A percentile compares a stretch with the other conserved stretches of the same genome.
These are phyloP conservation scores for Apogon talboti DNA, from an alignment of 2,797 vertebrate genomes.

Conservation along the genomic window DNA sequence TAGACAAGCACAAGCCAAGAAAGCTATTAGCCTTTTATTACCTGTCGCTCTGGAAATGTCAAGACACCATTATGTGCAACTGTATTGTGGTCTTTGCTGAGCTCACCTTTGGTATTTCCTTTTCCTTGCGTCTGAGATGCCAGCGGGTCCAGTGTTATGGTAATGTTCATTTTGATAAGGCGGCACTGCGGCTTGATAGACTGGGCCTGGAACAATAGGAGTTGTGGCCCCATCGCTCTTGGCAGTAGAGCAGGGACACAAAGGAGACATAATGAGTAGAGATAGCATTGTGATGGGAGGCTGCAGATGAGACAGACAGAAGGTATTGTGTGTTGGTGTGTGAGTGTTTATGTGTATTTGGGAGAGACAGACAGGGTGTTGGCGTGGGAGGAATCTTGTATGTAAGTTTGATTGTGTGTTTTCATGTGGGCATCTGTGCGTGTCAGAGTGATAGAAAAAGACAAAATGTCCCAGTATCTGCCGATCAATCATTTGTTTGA, in stretches of 20 bases:
- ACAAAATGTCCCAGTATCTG: conserved; percentile 34
- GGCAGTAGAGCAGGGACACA: conserved; percentile 66
- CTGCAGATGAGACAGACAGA: conserved; percentile 49
- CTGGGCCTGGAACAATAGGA: conserved; percentile 64
- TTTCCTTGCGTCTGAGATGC: conserved; percentile 44
- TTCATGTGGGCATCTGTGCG: conserved; percentile 40
- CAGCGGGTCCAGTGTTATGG: conserved; percentile 70
- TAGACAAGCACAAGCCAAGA: conserved; percentile 22
- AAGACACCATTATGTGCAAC: conserved; percentile 61
- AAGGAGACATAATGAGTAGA: conserved; percentile 78
- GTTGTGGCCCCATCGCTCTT: conserved; percentile 53
- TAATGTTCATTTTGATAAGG: conserved; percentile 78
- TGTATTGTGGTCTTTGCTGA: conserved; percentile 55
- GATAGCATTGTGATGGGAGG: conserved; percentile 69
- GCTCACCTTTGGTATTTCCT: conserved; percentile 75
- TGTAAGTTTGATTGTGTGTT: conserved; percentile 38
- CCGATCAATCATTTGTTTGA: conserved; percentile 49
- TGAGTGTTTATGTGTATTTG: conserved; percentile 9
- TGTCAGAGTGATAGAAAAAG: conserved; percentile 31
- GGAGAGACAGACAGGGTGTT: conserved; percentile 7
- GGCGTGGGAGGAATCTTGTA: conserved; percentile 27
- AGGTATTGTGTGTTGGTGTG: conserved; percentile 28
- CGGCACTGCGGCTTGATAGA: conserved; percentile 59
- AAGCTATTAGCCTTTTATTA: conserved; percentile 58
- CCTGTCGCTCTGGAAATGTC: conserved; percentile 64